Evolutionary conservation across 2,888 invertebrate species (phyloP).

Genomic region (Steinernema hermaphroditum): DNA sequence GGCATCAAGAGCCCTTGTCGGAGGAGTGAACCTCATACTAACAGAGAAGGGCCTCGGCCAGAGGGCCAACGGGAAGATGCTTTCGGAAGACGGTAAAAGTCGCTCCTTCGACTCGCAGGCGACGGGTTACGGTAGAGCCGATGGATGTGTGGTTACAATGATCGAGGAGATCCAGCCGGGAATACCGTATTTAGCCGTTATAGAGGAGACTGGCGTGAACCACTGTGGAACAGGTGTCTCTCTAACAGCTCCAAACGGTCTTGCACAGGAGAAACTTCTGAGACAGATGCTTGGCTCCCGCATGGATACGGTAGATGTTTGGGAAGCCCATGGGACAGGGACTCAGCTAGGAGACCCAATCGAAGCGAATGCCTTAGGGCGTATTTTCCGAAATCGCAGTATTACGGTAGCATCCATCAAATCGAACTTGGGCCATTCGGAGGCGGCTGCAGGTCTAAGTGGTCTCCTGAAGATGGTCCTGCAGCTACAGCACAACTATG

Average conservation of each 20-base stretch:
- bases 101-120: conserved; percentile 66
- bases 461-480: conserved; percentile 57
- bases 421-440: conserved; percentile 61
- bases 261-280: conserved; percentile 57
- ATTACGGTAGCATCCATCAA: conserved; percentile 46
- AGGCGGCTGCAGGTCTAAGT: conserved; percentile 62
- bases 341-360: conserved; percentile 66
- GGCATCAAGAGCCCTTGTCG: conserved; percentile 87
- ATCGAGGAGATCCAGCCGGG: conserved; percentile 51
- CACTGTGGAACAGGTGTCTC: conserved; percentile 66
- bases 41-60: conserved; percentile 55
- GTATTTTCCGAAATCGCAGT: conserved; percentile 40
- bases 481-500: conserved; percentile 50
- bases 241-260: conserved; percentile 65
- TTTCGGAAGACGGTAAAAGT: conserved; percentile 65
- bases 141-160: conserved; percentile 66
- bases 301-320: conserved; percentile 44
- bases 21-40: conserved; percentile 76
- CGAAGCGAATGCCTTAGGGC: conserved; percentile 57
- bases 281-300: conserved; percentile 32
- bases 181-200: conserved; percentile 48
- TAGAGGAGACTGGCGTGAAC: conserved; percentile 60
- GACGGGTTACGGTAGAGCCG: conserved; percentile 67
- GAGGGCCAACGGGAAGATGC: conserved; percentile 62
- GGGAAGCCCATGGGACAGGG: conserved; percentile 67